These are phyloP conservation scores for Mormyrops boulengeri DNA, from an alignment of 2,797 vertebrate genomes.

Conservation along the genomic window DNA sequence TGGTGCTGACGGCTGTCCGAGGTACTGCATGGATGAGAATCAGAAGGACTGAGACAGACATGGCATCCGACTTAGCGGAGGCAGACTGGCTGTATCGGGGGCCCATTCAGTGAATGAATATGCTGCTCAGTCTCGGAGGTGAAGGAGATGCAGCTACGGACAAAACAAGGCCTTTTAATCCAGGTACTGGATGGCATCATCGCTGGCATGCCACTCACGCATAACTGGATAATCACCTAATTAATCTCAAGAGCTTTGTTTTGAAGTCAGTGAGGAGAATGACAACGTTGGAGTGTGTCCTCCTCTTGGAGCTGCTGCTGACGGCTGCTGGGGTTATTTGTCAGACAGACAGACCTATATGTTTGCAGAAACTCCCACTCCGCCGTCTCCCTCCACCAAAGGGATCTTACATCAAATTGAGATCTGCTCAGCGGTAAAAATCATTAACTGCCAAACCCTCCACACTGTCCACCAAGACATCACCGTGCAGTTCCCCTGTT, in stretches of 20 bases:
- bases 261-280: neutral
- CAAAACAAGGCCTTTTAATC: neutral
- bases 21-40: neutral
- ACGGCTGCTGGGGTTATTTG: neutral
- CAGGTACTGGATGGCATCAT: neutral
- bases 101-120: neutral
- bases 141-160: neutral
- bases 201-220: neutral
- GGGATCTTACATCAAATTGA: neutral
- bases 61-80: neutral
- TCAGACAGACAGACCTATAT: neutral
- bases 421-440: neutral
- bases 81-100: neutral
- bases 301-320: neutral
- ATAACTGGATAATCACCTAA: neutral
- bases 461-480: neutral
- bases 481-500: neutral
- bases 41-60: neutral
- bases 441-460: neutral
- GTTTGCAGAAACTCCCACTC: neutral
- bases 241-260: neutral
- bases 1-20: neutral
- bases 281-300: neutral
- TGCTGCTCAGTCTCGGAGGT: neutral
- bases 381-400: neutral